These are phyloP conservation scores for Peromyscus polionotus DNA, from an alignment of 2,113 vertebrate species.

Conservation along the genomic window DNA sequence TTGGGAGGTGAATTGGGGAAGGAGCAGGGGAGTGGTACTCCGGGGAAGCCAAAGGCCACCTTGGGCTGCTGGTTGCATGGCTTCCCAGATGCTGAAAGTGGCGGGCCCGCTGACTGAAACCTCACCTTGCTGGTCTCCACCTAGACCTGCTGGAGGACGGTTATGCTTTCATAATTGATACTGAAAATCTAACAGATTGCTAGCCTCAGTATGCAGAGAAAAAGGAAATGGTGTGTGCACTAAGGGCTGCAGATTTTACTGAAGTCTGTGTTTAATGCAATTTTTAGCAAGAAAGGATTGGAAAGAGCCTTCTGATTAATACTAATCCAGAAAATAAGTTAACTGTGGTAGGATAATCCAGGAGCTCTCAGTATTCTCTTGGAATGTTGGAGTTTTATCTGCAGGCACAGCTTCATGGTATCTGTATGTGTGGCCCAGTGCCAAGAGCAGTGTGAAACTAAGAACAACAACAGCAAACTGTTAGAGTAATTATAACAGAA, in stretches of 20 bases:
- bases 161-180: neutral
- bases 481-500: constrained; percentile 58
- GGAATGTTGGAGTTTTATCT: neutral
- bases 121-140: neutral
- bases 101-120: fast-evolving
- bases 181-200: neutral
- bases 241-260: neutral
- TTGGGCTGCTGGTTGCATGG: neutral
- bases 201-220: neutral
- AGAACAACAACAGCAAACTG: constrained; percentile 25
- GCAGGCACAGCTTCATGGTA: constrained; percentile 29
- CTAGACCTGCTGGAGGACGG: fast-evolving
- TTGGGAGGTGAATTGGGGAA: neutral
- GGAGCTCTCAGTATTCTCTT: neutral
- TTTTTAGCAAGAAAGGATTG: constrained; percentile 5
- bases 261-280: neutral
- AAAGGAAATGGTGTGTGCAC: neutral
- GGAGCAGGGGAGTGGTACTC: neutral
- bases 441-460: constrained; percentile 40
- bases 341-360: fast-evolving
- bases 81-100: neutral
- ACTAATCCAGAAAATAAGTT: neutral
- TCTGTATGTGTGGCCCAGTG: neutral
- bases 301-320: neutral
- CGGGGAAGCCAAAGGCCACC: neutral